phyloP scores from a whole-genome alignment of 2,888 invertebrate species.

The Tetrapedia diversipes region DNA sequence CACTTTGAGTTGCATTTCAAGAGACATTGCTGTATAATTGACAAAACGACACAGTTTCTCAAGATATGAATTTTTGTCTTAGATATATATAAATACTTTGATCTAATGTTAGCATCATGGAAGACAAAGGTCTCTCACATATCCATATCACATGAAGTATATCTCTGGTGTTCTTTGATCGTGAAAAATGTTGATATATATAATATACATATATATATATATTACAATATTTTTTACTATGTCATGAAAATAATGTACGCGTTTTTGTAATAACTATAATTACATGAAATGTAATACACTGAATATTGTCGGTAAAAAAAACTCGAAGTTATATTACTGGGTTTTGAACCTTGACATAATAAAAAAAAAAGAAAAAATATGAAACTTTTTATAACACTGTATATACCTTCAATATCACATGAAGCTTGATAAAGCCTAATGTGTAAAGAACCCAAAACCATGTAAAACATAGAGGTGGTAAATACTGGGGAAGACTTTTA shows the following conservation, averaged over 20 bases:
- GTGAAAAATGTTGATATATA: conserved; percentile 52
- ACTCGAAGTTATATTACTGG: conserved; percentile 34
- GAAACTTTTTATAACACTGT: conserved; percentile 10
- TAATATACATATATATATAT: conserved; percentile 4
- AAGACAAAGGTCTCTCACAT: conserved; percentile 57
- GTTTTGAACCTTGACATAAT: conserved; percentile 48
- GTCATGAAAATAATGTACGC: conserved; percentile 49
- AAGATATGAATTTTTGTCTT: conserved; percentile 54
- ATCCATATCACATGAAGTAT: conserved; percentile 61
- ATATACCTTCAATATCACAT: conserved; percentile 29
- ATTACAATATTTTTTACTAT: conserved; percentile 55
- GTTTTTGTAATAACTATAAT: conserved; percentile 52
- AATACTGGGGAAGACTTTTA: conserved; percentile 29
- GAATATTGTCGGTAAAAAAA: conserved; percentile 38
- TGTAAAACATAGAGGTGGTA: conserved; percentile 13
- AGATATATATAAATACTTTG: conserved; percentile 50
- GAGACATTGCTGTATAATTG: no score
- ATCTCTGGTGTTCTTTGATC: conserved; percentile 61
- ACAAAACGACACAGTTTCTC: conserved; percentile 40
- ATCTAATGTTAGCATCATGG: conserved; percentile 50
- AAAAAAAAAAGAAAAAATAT: conserved; percentile 28
- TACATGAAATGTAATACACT: conserved; percentile 52
- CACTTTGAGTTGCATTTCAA: no score
- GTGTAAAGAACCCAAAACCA: conserved; percentile 21
- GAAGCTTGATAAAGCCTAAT: conserved; percentile 5